Evolutionary conservation across 2,113 vertebrate species (phyloP).

Genomic region (Carettochelys insculpta): DNA sequence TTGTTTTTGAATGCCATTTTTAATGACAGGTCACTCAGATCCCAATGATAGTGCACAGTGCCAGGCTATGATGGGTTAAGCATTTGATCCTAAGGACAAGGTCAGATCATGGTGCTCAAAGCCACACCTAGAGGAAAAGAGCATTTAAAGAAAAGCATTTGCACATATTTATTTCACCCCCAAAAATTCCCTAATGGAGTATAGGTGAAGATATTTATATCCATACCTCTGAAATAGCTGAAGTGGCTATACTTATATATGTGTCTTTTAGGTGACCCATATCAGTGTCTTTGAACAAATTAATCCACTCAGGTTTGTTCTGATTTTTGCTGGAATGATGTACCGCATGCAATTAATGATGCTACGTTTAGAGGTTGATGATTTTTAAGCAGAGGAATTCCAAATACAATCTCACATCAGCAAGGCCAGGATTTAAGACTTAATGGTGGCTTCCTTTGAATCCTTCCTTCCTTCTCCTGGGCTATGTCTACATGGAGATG

Average conservation of each 20-base stretch:
- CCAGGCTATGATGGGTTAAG: not conserved
- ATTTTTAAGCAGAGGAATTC: slow-evolving; percentile 1
- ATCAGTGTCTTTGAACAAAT: accelerated
- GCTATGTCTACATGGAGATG: no score
- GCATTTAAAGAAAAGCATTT: not conserved
- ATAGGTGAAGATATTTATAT: not conserved
- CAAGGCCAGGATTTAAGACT: slow-evolving; percentile 4
- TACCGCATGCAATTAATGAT: not conserved
- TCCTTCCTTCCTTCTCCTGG: slow-evolving; percentile 25
- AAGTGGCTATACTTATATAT: not conserved
- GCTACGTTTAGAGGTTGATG: not conserved
- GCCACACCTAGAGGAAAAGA: not conserved
- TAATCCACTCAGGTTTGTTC: not conserved
- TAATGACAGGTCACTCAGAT: not conserved
- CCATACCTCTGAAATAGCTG: not conserved
- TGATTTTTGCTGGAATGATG: not conserved
- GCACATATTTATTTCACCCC: not conserved
- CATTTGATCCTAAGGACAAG: not conserved
- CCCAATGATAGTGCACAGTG: not conserved
- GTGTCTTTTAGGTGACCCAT: not conserved
- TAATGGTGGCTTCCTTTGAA: slow-evolving; percentile 13
- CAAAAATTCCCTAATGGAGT: not conserved
- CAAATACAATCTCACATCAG: not conserved
- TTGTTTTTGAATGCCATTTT: not conserved
- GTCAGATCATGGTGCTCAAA: not conserved